Evolutionary conservation across 2,113 vertebrate species (phyloP).

Genomic region (Polypterus senegalus): DNA sequence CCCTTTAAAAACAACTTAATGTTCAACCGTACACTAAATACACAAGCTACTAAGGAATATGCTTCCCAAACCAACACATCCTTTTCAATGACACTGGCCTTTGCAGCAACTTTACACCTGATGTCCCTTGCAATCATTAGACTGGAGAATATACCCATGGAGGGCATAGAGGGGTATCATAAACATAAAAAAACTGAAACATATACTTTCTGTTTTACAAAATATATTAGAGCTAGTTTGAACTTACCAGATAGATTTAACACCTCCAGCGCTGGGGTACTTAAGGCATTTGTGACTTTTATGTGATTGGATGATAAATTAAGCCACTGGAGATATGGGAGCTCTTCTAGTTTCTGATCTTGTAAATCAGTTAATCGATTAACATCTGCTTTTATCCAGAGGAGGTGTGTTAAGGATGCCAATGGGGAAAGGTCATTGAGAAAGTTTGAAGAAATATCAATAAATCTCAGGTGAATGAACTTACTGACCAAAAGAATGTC

Average conservation of each 20-base stretch:
- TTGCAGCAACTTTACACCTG: neutral
- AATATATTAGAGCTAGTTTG: neutral
- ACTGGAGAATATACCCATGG: neutral
- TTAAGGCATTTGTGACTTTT: conserved; percentile 50
- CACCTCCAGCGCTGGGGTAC: conserved; percentile 53
- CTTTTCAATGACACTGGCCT: neutral
- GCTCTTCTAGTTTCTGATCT: conserved; percentile 49
- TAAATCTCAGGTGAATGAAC: conserved; percentile 74
- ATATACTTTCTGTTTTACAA: neutral
- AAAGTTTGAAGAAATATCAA: conserved; percentile 77
- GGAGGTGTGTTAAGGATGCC: conserved; percentile 61
- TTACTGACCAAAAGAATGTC: conserved; percentile 56
- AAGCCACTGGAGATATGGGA: conserved; percentile 73
- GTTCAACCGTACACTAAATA: too few species aligned
- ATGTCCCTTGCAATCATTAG: neutral
- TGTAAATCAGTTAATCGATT: conserved; percentile 49
- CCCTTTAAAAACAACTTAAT: too few species aligned
- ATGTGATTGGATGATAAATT: conserved; percentile 69
- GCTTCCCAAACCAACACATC: neutral
- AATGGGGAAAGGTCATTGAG: conserved; percentile 67
- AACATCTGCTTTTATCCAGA: conserved; percentile 76
- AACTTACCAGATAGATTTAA: conserved; percentile 71
- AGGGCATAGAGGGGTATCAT: neutral
- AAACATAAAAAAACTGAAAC: neutral
- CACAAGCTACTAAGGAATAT: too few species aligned